Evolutionary conservation across 2,113 vertebrate species (phyloP).

Genomic region (Toxostoma redivivum): DNA sequence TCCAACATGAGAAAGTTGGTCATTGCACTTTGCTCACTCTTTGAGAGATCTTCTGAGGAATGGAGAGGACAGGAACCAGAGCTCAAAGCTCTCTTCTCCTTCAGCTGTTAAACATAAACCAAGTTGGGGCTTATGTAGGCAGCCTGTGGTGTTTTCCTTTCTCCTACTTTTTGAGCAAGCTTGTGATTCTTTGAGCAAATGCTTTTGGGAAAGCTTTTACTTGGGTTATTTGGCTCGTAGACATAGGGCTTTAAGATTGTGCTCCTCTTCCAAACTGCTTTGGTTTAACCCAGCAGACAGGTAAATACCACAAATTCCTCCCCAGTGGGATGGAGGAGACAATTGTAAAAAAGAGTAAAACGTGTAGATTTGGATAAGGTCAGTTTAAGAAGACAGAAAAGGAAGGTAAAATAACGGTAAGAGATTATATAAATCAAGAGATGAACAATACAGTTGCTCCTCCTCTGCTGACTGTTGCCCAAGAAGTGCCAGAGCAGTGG

Average conservation of each 20-base stretch:
- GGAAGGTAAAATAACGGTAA: background rate
- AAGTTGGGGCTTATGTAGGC: background rate
- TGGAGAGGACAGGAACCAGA: background rate
- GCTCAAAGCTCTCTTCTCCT: background rate
- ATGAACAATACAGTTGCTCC: background rate
- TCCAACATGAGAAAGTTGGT: background rate
- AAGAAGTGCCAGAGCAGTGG: background rate
- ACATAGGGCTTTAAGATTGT: background rate
- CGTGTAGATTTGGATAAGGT: background rate
- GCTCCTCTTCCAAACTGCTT: background rate
- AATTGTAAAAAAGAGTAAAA: background rate
- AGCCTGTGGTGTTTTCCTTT: background rate
- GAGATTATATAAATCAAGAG: background rate
- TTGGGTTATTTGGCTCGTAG: background rate
- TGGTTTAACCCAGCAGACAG: background rate
- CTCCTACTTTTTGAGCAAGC: background rate
- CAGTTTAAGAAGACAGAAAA: background rate
- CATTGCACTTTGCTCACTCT: accelerated
- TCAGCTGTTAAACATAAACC: background rate
- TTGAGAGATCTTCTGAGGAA: background rate
- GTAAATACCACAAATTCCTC: background rate
- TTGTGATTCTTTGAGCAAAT: background rate
- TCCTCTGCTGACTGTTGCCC: background rate
- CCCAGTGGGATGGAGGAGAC: background rate
- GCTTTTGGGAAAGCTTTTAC: background rate